Percentiles rank a stretch among this genome's conserved stretches.
Evolutionary conservation across 1,140 invertebrate species (phyloP).

Genomic region (Formica exsecta): DNA sequence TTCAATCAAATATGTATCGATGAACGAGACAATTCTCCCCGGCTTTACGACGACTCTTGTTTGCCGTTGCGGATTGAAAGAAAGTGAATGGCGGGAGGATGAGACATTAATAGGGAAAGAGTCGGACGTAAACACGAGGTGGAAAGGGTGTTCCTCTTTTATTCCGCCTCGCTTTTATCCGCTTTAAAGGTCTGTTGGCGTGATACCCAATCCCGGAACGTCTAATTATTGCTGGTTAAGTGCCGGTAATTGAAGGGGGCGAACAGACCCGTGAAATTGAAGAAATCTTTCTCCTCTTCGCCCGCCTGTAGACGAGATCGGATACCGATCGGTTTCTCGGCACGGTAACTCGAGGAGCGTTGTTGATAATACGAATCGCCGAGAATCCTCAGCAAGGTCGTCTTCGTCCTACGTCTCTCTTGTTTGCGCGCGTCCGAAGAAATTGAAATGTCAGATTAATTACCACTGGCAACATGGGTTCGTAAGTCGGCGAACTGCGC

Average conservation of each 20-base stretch:
- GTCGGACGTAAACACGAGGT: conserved; percentile 44
- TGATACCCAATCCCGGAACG: conserved; percentile 78
- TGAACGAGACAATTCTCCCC: conserved; percentile 47
- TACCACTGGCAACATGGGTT: conserved; percentile 36
- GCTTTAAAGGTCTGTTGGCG: conserved; percentile 79
- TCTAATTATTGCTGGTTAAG: conserved; percentile 85
- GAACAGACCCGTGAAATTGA: conserved; percentile 83
- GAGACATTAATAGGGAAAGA: conserved; percentile 46
- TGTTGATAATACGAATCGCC: conserved; percentile 71
- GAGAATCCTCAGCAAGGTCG: conserved; percentile 60
- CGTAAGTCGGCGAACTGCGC: not conserved
- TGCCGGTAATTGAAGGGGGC: conserved; percentile 82
- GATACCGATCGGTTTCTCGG: conserved; percentile 69
- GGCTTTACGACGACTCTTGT: conserved; percentile 65
- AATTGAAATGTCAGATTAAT: conserved; percentile 72
- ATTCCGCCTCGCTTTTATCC: conserved; percentile 76
- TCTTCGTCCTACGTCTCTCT: conserved; percentile 11
- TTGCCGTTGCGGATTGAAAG: conserved; percentile 63
- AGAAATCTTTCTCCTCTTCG: conserved; percentile 77
- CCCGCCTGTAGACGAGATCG: conserved; percentile 66
- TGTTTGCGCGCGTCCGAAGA: conserved; percentile 53
- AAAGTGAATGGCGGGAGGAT: conserved; percentile 38
- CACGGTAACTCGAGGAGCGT: conserved; percentile 65
- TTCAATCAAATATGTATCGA: conserved; percentile 59
- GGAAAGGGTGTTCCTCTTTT: conserved; percentile 70